Base-by-base conservation (phyloP, 2,113 vertebrate species). In the Genyomyrus donnyi region DNA sequence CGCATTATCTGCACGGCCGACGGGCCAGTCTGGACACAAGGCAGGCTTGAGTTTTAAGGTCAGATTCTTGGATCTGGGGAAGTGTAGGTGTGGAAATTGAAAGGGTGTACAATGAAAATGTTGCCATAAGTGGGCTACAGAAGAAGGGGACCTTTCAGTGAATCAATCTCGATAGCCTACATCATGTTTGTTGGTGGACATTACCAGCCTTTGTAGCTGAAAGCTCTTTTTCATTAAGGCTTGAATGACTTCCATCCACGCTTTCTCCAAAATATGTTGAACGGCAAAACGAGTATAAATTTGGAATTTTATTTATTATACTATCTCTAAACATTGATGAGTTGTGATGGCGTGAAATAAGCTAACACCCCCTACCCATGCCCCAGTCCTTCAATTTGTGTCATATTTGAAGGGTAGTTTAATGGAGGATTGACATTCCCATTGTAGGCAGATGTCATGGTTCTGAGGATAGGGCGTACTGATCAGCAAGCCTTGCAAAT, bases 41-140 rank as follows among this genome's bases (percentile, higher is more conserved):
- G 77, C 89, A 48, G 50, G 89, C 49, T 27, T 27, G 31, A 62
- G 46, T 62, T 93, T 92, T 90, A 93, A 94, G 95, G 94, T 95
- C 93, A 92, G 53, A 39, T 49, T 48, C 56, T 56, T 53, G 74
- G 74, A 74, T 83, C 62, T 21, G 91, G 91, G 90, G 90, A 90
- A 91, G 90, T 52, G 94, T 95, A 94, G 94, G 95, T 95, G 94
- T 94, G 90, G 83, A 85, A 91, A 92, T 91, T 92, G 42, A 89
- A 92, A 91, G 91, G 88, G 83, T 45, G 45, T 48, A 85, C 42
- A 85, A 85, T 85, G 45, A 56, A 92, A 95, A 94, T 90, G 87
- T 93, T 90, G 92, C 92, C 91, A 92, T 87, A 90, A 90, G 93
- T 93, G 93, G 92, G 92, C 90, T 92, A 83, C 53, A 80, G 91